Evolutionary conservation across 64 coral and sea anemone species (phyloP).

Genomic region (Anthopleura sola): DNA sequence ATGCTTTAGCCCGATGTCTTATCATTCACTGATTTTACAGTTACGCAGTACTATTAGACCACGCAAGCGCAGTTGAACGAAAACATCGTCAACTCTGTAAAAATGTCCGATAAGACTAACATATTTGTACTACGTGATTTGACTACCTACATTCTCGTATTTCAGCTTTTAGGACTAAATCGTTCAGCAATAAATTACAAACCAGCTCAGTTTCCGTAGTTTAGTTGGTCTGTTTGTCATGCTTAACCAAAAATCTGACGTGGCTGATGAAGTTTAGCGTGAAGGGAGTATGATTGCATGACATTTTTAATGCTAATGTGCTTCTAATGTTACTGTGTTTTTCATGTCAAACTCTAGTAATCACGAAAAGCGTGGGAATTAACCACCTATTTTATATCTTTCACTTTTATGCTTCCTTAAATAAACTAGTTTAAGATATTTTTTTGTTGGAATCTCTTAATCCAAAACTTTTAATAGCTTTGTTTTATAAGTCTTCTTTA

Average conservation of each 20-base stretch:
- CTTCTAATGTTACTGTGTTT: neutral
- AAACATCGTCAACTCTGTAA: too few relatives aligned
- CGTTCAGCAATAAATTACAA: neutral
- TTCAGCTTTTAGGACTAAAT: neutral
- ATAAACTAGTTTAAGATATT: neutral
- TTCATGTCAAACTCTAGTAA: neutral
- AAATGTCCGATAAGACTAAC: neutral
- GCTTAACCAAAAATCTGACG: neutral
- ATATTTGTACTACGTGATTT: neutral
- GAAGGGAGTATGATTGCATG: neutral
- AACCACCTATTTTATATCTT: neutral
- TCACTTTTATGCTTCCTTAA: neutral
- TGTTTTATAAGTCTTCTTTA: neutral
- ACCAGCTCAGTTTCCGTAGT: neutral
- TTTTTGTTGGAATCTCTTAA: neutral
- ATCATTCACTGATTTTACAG: too few relatives aligned
- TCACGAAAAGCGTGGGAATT: neutral
- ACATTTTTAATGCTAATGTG: neutral
- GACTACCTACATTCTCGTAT: neutral
- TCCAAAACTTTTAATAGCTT: neutral
- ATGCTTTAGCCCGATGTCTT: too few relatives aligned
- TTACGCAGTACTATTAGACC: too few relatives aligned
- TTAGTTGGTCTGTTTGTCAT: slow-evolving; percentile 2
- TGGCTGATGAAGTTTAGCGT: neutral
- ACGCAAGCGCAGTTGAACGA: too few relatives aligned